Percentiles rank a stretch among this genome's conserved stretches.
phyloP scores from a whole-genome alignment of 2,113 vertebrate genomes.

The Dolichotis patagonum region DNA sequence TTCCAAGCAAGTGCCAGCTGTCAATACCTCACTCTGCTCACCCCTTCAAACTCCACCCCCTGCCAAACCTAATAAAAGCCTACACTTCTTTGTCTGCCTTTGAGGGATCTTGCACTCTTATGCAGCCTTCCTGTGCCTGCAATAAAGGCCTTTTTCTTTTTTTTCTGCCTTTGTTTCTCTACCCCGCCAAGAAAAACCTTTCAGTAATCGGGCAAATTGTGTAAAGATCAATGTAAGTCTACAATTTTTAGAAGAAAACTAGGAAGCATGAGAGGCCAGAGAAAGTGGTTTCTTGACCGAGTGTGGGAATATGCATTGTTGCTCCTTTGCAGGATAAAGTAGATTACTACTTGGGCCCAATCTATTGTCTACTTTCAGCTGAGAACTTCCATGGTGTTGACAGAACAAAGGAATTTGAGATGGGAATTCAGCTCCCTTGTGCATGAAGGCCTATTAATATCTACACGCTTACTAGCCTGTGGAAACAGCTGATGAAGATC shows the following conservation, averaged over 20 bases:
- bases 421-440: not conserved
- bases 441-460: slow-evolving; percentile 1
- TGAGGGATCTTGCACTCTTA: no score
- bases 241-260: slow-evolving; percentile 39
- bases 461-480: not conserved
- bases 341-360: not conserved
- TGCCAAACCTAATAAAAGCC: no score
- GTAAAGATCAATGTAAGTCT: slow-evolving; percentile 40
- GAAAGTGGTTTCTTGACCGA: not conserved
- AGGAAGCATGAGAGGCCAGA: not conserved
- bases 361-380: not conserved
- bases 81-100: no score
- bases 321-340: not conserved
- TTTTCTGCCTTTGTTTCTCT: no score
- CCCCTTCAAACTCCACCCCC: no score
- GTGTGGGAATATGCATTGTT: not conserved
- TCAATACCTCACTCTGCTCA: no score
- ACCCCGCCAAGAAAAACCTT: no score
- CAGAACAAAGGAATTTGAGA: slow-evolving; percentile 15
- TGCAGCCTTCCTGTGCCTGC: no score
- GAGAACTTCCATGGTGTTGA: slow-evolving; percentile 10
- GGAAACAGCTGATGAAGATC: not conserved
- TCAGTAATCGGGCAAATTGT: slow-evolving; percentile 12
- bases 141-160: no score
- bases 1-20: no score